Conservation (phyloP, 2,113 vertebrate genomes). For the Ammodytes dubius region DNA sequence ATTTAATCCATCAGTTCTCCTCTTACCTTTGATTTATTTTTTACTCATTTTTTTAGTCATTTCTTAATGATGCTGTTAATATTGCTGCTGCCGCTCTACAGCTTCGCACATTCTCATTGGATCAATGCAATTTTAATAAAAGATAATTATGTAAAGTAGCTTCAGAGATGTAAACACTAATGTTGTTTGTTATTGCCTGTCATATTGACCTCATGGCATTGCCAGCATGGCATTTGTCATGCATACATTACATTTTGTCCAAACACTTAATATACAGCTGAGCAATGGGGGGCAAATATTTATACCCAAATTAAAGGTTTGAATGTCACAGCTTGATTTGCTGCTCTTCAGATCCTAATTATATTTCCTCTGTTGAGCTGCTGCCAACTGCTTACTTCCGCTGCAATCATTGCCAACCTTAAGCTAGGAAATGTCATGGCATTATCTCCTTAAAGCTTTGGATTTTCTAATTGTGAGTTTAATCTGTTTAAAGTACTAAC, state of each 20-base stretch:
- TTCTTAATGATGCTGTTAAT: too few species aligned
- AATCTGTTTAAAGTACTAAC: too few species aligned
- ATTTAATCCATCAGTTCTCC: not conserved
- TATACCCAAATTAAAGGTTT: conserved; percentile 6
- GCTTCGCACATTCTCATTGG: not conserved
- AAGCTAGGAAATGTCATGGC: conserved; percentile 2
- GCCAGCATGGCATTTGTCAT: not conserved
- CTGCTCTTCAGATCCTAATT: conserved; percentile 9
- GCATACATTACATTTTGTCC: not conserved
- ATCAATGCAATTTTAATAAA: conserved; percentile 6
- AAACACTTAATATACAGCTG: not conserved
- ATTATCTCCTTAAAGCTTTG: not conserved
- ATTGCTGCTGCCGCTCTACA: not conserved
- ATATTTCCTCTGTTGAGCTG: not conserved
- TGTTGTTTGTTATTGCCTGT: conserved; percentile 5
- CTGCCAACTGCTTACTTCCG: conserved; percentile 34
- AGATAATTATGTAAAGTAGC: conserved; percentile 12
- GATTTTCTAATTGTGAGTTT: too few species aligned
- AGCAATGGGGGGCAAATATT: not conserved
- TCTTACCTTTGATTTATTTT: not conserved
- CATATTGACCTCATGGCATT: not conserved
- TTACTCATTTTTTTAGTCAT: not conserved
- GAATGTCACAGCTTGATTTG: conserved; percentile 12
- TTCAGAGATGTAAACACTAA: not conserved
- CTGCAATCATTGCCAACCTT: not conserved